phyloP scores from a whole-genome alignment of 2,797 vertebrate genomes.

The Halcyon leucocephala region DNA sequence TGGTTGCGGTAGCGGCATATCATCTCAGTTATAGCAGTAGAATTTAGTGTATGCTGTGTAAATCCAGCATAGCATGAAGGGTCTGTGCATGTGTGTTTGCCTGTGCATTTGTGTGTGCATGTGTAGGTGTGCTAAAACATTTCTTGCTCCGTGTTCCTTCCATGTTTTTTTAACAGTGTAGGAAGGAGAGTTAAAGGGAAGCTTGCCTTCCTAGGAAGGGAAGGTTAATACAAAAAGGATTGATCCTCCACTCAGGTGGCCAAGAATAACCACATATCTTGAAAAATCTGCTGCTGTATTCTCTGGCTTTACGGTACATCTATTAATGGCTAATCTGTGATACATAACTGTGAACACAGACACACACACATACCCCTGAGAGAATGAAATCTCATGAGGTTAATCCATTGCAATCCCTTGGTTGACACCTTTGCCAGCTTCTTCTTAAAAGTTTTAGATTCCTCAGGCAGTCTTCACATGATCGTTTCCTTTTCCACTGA shows the following conservation, averaged over 20 bases:
- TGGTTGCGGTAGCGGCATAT: not conserved
- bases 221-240: not conserved
- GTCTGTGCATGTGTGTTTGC: fast-evolving
- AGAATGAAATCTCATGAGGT: not conserved
- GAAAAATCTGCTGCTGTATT: not conserved
- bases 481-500: not conserved
- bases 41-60: not conserved
- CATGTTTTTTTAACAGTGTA: not conserved
- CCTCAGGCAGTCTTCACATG: not conserved
- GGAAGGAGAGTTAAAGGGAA: not conserved
- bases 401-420: slow-evolving; percentile 29
- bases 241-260: not conserved
- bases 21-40: not conserved
- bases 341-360: not conserved
- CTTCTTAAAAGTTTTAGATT: not conserved
- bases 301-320: not conserved
- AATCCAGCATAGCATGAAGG: not conserved
- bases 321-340: not conserved
- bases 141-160: not conserved
- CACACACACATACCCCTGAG: not conserved
- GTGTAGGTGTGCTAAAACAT: not conserved
- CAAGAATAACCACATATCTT: not conserved
- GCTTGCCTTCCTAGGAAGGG: not conserved
- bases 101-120: not conserved
- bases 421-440: not conserved